Evolutionary conservation across 2,113 vertebrate species (phyloP), one percentile per base, ranked within the genome.

Genomic region (Caranx melampygus): DNA sequence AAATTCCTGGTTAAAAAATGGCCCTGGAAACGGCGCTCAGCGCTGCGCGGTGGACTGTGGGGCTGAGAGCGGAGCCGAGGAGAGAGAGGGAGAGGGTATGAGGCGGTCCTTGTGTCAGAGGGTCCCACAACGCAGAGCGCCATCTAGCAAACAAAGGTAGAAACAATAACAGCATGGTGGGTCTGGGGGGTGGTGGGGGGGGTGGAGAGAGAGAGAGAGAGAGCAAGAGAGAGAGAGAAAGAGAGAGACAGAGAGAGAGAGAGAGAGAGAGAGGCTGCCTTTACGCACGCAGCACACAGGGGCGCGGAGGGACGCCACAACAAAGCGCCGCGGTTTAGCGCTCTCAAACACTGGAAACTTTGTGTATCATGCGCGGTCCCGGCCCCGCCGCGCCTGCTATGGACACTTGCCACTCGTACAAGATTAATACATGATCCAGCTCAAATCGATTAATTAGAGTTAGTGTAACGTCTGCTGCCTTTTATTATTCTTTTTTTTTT

Each of bases 121-220:
- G 93, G 94, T 97, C 95, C 93, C 94, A 95, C 93, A 95, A 96
- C 92, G 85, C 93, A 94, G 94, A 97, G 97, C 97, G 97, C 97
- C 97, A 98, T 95, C 97, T 98, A 97, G 97, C 95, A 95, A 96
- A 94, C 95, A 94, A 95, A 95, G 75, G 71, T 85, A 89, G 95
- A 95, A 98, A 96, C 88, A 94, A 96, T 94, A 94, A 92, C 84
- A 90, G 84, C 87, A 21, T 31, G 62, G 79, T 86, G 81, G 87
- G 78, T 75, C 78, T 86, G 74, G 58, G 82, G 51, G 47, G 72
- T n/a, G n/a, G 34, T 87, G 85, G 5, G 51, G 13, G 13, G 13
- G 44, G 1, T 58, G 73, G 33, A 87, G 83, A 59, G 62, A 73
- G 34, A 88, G 87, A 37, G 47, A 35, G 47, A 6, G 44, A 34